Evolutionary conservation across 2,888 invertebrate species (phyloP), one percentile per base, ranked within the genome.

Genomic region (Limnephilus lunatus): DNA sequence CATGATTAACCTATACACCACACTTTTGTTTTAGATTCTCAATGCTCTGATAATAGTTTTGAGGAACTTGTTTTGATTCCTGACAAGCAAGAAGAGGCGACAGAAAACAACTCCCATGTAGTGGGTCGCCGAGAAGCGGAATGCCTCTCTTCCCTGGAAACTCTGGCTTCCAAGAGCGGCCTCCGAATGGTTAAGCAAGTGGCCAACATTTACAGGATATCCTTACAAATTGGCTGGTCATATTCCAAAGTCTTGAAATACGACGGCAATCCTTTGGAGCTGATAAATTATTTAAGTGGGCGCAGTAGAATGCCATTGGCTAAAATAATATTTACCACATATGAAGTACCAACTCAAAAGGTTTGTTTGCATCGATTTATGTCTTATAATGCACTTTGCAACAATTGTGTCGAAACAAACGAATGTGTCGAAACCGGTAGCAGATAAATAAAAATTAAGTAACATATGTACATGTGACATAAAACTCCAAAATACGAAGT

Each of bases 21-120:
- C 11, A 39, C 39, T 44, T 44, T 44, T 82, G 31, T 93, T 94
- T 88, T 93, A 96, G 96, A 95, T 91, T 96, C 96, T 93, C 96
- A 95, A 35, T 94, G 95, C 91, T 96, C 96, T 0, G 96, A 96
- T 94, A 95, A 95, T 0, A 96, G 96, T 94, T 96, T 96, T 94
- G 96, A 96, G 90, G 96, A 96, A 94, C 93, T 96, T 83, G 96
- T 96, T 7, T 95, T 96, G 90, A 96, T 96, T 68, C 95, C 95
- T 91, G 96, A 96, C 94, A 95, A 95, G 92, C 95, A 95, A 85
- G 96, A 95, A 85, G 95, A 94, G 81, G 94, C 94, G 3, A 94
- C 95, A 2, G 95, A 95, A 85, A 94, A 95, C 89, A 93, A 94
- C 0, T 94, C 95, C 2, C 96, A 96, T 32, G 93, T 96, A 80